Evolutionary conservation across 2,113 vertebrate species (phyloP).

Genomic region (Ochotona princeps): DNA sequence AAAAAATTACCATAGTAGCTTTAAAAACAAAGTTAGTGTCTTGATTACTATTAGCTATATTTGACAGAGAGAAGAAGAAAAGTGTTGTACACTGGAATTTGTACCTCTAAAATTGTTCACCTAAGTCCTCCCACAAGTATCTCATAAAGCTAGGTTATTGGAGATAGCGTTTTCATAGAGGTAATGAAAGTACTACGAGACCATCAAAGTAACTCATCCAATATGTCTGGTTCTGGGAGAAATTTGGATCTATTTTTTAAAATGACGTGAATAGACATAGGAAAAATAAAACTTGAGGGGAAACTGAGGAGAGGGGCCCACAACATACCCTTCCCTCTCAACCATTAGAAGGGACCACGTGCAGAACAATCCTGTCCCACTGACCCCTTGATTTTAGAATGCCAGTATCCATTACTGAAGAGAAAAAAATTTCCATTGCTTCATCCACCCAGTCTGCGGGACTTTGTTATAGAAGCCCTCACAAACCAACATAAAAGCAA

Average conservation of each 20-base stretch:
- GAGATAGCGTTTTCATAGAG: background rate
- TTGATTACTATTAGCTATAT: background rate
- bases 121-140: background rate
- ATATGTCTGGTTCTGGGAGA: background rate
- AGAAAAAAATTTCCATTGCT: background rate
- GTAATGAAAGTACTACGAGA: background rate
- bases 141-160: background rate
- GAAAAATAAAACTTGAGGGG: background rate
- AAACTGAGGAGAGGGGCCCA: background rate
- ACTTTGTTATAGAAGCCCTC: background rate
- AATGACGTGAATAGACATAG: background rate
- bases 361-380: background rate
- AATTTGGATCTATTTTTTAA: background rate
- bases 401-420: background rate
- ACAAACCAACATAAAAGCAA: background rate
- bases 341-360: background rate
- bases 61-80: constrained; percentile 4
- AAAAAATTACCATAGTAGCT: background rate
- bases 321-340: background rate
- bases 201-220: background rate
- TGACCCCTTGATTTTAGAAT: background rate
- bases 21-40: constrained; percentile 22
- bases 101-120: background rate
- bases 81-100: background rate
- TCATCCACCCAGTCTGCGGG: background rate